A percentile compares a stretch with the other conserved stretches of the same genome.
Conservation (phyloP, 2,888 invertebrate species). For the Cheiracanthium punctorium region DNA sequence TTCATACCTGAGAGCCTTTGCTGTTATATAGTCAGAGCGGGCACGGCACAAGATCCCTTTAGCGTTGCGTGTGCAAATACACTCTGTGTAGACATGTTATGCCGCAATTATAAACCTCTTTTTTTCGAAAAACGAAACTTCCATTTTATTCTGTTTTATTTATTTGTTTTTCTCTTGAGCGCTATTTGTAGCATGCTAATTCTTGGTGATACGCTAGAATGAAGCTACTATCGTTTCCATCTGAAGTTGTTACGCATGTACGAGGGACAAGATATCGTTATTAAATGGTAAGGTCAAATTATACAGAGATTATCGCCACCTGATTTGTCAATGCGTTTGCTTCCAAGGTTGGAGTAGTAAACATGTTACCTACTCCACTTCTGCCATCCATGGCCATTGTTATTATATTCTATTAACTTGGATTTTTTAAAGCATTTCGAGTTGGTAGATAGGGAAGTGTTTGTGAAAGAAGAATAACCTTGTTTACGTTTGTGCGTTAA, state of each 20-base stretch:
- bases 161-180: slow-evolving; percentile 1
- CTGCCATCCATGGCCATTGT: slow-evolving; percentile 9
- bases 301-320: not conserved
- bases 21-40: slow-evolving; percentile 25
- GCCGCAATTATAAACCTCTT: slow-evolving; percentile 45
- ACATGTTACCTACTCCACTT: slow-evolving; percentile 1
- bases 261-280: slow-evolving; percentile 40
- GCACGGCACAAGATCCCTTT: not conserved
- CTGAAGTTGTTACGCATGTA: slow-evolving; percentile 38
- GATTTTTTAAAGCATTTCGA: too few relatives aligned
- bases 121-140: slow-evolving; percentile 54
- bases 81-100: slow-evolving; percentile 34
- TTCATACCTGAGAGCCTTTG: slow-evolving; percentile 33
- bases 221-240: slow-evolving; percentile 34
- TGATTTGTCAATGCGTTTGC: slow-evolving; percentile 19
- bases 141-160: slow-evolving; percentile 16
- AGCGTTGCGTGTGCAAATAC: slow-evolving; percentile 39
- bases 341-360: not conserved
- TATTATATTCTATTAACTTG: not conserved
- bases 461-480: too few relatives aligned
- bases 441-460: too few relatives aligned
- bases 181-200: slow-evolving; percentile 51
- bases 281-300: slow-evolving; percentile 51
- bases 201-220: slow-evolving; percentile 20
- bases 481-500: too few relatives aligned